A percentile compares a stretch with the other conserved stretches of the same genome.
These are phyloP conservation scores for Plebejus argus DNA, from an alignment of 2,888 invertebrate genomes.

Conservation along the genomic window DNA sequence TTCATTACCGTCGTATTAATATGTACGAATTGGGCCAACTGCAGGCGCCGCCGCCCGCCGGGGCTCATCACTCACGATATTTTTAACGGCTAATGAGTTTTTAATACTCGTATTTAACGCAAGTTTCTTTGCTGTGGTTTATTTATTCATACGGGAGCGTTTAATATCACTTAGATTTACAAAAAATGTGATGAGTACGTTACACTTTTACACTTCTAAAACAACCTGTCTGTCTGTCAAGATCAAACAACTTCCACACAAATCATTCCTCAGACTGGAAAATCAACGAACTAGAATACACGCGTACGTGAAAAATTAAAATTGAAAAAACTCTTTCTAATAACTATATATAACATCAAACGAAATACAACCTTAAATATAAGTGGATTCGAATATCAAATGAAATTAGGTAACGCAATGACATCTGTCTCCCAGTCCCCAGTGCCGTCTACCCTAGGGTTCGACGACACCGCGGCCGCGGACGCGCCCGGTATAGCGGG, in stretches of 20 bases:
- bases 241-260: too few relatives aligned
- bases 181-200: too few relatives aligned
- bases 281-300: too few relatives aligned
- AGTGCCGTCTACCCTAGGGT: neutral
- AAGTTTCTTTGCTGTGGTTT: neutral
- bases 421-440: neutral
- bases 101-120: neutral
- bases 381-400: conserved; percentile 2
- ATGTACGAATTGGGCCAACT: conserved; percentile 32
- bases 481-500: neutral
- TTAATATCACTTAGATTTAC: neutral
- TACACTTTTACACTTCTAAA: too few relatives aligned
- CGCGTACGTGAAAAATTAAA: too few relatives aligned
- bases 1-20: conserved; percentile 27
- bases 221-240: too few relatives aligned
- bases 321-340: neutral
- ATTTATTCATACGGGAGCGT: neutral
- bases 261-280: too few relatives aligned
- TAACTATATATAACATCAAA: neutral
- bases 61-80: conserved; percentile 21
- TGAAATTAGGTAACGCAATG: conserved; percentile 10
- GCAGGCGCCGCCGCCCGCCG: neutral
- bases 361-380: neutral
- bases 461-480: conserved; percentile 8
- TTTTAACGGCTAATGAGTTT: conserved; percentile 13